Percentiles rank a stretch among this genome's conserved stretches.
Conservation (phyloP, 2,888 invertebrate genomes). For the Hypsopygia costalis region DNA sequence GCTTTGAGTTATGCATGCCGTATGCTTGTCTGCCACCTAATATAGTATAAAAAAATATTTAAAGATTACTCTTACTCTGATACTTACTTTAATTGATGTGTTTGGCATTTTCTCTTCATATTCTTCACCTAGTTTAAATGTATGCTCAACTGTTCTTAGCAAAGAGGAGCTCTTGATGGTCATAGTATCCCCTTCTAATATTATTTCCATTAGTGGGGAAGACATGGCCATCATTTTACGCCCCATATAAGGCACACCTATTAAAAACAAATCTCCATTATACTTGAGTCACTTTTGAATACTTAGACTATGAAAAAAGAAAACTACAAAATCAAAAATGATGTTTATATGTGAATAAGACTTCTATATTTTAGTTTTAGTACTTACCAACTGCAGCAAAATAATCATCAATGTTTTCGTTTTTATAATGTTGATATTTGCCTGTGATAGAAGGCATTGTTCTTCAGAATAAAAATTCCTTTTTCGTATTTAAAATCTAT, state of each 20-base stretch:
- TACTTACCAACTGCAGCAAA: conserved; percentile 81
- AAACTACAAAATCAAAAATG: too few species aligned
- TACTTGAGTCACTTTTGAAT: too few species aligned
- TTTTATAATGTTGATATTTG: conserved; percentile 83
- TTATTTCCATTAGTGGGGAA: conserved; percentile 81
- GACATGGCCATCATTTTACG: conserved; percentile 83
- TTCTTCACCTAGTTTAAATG: conserved; percentile 81
- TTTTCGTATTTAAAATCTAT: too few species aligned
- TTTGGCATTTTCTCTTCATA: conserved; percentile 84
- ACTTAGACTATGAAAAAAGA: too few species aligned
- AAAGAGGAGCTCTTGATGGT: conserved; percentile 79
- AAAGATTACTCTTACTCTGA: too few species aligned
- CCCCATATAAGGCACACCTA: conserved; percentile 83
- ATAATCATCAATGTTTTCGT: conserved; percentile 84
- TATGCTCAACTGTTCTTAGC: conserved; percentile 73
- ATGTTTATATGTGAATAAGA: too few species aligned
- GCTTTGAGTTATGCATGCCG: too few species aligned
- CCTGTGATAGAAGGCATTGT: conserved; percentile 80
- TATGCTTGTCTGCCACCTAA: too few species aligned
- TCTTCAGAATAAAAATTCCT: background rate
- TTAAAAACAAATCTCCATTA: too few species aligned
- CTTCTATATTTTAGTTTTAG: too few species aligned
- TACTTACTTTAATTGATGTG: conserved; percentile 56
- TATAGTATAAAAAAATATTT: too few species aligned
- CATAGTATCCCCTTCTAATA: conserved; percentile 76